Conservation (phyloP, 2,113 vertebrate species). For the Aix galericulata region DNA sequence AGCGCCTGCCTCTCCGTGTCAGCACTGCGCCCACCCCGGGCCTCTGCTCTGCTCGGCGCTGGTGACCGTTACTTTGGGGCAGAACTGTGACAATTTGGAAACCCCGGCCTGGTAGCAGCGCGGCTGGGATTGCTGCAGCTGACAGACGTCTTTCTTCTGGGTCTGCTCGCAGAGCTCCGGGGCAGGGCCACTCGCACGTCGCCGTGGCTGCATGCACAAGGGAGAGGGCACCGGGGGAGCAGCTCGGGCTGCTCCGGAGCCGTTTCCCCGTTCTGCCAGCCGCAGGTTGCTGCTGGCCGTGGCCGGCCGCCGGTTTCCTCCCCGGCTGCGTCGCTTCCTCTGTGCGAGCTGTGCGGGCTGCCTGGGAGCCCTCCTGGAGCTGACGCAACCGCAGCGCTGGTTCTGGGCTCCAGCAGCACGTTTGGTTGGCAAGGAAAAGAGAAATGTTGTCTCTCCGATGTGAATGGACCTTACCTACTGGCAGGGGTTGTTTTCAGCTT, state of each 20-base stretch:
- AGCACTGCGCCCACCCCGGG: fast-evolving
- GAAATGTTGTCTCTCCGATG: neutral
- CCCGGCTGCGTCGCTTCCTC: neutral
- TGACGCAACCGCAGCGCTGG: neutral
- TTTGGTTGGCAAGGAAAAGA: neutral
- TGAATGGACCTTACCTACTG: neutral
- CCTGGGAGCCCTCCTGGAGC: neutral
- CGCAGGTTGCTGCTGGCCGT: fast-evolving
- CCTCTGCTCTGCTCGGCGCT: fast-evolving
- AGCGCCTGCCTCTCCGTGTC: neutral
- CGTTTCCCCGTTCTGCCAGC: neutral
- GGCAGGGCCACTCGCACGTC: fast-evolving
- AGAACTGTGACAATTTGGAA: too few relatives aligned
- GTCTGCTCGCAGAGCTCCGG: fast-evolving
- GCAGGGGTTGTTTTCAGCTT: neutral
- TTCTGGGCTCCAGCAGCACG: fast-evolving
- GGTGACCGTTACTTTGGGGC: neutral
- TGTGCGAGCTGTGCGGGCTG: neutral
- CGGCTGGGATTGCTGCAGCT: neutral
- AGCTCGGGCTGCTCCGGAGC: neutral
- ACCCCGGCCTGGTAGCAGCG: fast-evolving
- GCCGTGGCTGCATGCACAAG: fast-evolving
- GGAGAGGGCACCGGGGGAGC: too few relatives aligned
- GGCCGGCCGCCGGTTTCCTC: neutral
- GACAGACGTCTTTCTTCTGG: neutral